Percentiles rank a stretch among this genome's conserved stretches.
Evolutionary conservation across 2,888 invertebrate species (phyloP).

Genomic region (Protonemura montana): DNA sequence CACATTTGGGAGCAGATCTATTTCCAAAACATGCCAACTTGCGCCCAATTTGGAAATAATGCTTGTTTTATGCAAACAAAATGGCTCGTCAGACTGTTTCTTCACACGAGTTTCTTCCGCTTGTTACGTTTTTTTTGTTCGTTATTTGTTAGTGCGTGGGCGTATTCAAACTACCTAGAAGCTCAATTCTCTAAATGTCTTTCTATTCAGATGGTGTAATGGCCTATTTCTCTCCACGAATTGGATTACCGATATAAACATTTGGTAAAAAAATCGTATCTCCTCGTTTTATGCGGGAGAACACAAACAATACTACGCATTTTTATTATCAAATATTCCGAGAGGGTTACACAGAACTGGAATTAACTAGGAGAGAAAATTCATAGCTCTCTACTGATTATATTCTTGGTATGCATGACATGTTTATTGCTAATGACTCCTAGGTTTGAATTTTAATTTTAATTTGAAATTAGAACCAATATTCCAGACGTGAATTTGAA

Average conservation of each 20-base stretch:
- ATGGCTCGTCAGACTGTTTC: not conserved
- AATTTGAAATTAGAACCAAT: not conserved
- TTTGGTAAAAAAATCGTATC: not conserved
- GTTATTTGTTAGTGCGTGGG: not conserved
- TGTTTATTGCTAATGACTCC: not conserved
- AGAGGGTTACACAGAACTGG: not conserved
- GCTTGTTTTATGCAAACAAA: not conserved
- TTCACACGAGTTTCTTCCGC: not conserved
- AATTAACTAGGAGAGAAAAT: not conserved
- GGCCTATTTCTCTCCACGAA: not conserved
- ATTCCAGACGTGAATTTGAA: not conserved
- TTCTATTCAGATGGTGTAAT: not conserved
- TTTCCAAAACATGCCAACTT: not conserved
- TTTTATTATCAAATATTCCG: not conserved
- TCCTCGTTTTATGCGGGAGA: not conserved
- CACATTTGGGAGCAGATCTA: not conserved
- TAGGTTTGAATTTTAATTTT: not conserved
- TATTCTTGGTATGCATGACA: not conserved
- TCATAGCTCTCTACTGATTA: not conserved
- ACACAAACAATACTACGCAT: not conserved
- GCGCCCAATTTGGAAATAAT: not conserved
- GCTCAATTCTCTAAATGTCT: not conserved
- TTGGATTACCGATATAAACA: not conserved
- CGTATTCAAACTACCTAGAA: not conserved
- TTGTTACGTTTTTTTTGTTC: not conserved